phyloP scores from a whole-genome alignment of 2,797 vertebrate species.

The Anisognathus igniventris region DNA sequence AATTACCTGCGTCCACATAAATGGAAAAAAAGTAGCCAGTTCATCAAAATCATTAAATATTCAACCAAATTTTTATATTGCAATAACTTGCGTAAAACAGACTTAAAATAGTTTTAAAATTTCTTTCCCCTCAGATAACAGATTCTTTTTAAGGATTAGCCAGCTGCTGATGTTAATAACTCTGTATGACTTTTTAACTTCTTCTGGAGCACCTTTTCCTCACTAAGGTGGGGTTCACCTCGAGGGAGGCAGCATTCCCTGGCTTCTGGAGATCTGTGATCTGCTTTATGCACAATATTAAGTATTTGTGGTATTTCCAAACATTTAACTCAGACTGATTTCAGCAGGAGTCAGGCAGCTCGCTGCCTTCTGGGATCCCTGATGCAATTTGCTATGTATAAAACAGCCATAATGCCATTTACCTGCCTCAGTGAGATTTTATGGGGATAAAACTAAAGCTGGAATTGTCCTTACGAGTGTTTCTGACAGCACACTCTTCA shows the following conservation, averaged over 20 bases:
- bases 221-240: not conserved
- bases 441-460: not conserved
- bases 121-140: not conserved
- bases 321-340: not conserved
- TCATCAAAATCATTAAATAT: not conserved
- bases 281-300: not conserved
- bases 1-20: not conserved
- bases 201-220: not conserved
- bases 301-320: not conserved
- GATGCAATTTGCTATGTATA: not conserved
- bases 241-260: rapidly evolving
- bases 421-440: not conserved
- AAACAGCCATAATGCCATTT: not conserved
- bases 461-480: not conserved
- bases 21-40: not conserved
- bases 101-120: not conserved
- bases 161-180: not conserved
- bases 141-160: not conserved
- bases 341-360: not conserved
- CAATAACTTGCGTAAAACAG: not conserved
- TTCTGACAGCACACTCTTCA: not conserved
- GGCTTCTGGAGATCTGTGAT: not conserved
- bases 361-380: not conserved
- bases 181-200: not conserved
- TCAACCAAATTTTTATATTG: not conserved